Evolutionary conservation across 2,797 vertebrate species (phyloP), one percentile per base, ranked within the genome.

Genomic region (Lutjanus argentimaculatus): DNA sequence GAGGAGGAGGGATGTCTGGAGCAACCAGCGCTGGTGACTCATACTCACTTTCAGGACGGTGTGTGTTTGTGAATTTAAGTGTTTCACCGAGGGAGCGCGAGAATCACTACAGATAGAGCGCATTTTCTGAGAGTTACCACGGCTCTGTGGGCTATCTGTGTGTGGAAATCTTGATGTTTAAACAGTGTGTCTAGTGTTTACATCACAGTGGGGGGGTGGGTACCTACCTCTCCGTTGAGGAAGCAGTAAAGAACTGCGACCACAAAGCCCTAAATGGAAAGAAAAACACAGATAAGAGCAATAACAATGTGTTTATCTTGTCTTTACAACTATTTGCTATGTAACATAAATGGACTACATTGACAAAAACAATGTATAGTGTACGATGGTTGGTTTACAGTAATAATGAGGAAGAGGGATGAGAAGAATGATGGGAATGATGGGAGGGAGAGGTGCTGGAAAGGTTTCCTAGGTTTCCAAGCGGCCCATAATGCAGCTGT

Each of bases 171-270:
- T 30, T 15, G 5, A 52, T 22, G 46, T 75, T 70, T 57, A 53
- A 74, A 43, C 14, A 46, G 14, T 57, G 1, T 59, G 79, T 87
- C 72, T 78, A 69, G 40, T 81, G 86, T 85, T 92, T 91, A 86
- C 64, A 79, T 78, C 19, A 67, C 15, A 19, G 68, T 48, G 46
- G 36, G 30, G 30, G 25, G 16, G 48, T n/a, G 16, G 53, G n/a
- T 46, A 69, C 93, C 16, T 91, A 96, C 96, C 95, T 96, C 96
- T 83, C 95, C 95, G 12, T 97, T 97, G 49, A 99, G 96, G 86
- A 99, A 99, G 90, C 98, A 99, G 93, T 99, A 99, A 36, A 99
- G 97, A 14, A 99, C 92, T 0, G 98, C 98, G 5, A 99, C 98
- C 83, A 98, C 97, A 57, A 97, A 99, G 5, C 98, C 98, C 98